phyloP scores from a whole-genome alignment of 2,888 invertebrate species.

The Acanthosepion esculentum region DNA sequence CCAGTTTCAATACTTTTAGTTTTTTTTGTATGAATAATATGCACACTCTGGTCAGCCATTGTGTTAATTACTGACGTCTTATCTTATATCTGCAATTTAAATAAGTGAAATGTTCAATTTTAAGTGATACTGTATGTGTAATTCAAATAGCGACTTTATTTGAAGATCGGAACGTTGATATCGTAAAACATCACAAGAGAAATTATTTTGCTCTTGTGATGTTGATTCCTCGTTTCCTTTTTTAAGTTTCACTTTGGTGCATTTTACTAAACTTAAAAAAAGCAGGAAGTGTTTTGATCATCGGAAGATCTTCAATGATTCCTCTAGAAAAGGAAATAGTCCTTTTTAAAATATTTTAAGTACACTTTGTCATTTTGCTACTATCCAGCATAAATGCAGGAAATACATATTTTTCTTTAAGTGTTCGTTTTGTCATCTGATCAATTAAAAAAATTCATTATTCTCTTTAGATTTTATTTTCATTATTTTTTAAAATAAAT shows the following conservation, averaged over 20 bases:
- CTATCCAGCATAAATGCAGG: neutral
- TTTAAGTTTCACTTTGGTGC: neutral
- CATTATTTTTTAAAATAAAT: too few species aligned
- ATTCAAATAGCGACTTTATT: too few species aligned
- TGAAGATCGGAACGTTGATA: too few species aligned
- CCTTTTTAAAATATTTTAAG: neutral
- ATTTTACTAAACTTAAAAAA: neutral
- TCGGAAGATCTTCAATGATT: neutral
- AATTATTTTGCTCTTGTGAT: neutral
- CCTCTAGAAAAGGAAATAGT: neutral
- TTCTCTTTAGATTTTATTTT: too few species aligned
- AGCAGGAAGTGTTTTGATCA: neutral
- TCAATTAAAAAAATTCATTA: too few species aligned
- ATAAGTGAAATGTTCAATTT: neutral
- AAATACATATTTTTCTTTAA: too few species aligned
- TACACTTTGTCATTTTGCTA: neutral
- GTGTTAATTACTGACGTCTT: neutral
- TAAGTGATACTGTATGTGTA: too few species aligned
- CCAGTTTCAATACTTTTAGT: neutral
- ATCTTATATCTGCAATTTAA: neutral
- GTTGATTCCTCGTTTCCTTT: neutral
- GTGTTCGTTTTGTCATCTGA: too few species aligned
- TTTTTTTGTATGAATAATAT: neutral
- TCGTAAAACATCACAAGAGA: neutral
- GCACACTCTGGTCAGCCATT: neutral